Percentiles rank a stretch among this genome's conserved stretches.
Conservation (phyloP, 2,113 vertebrate genomes). For the Trichomycterus rosablanca region DNA sequence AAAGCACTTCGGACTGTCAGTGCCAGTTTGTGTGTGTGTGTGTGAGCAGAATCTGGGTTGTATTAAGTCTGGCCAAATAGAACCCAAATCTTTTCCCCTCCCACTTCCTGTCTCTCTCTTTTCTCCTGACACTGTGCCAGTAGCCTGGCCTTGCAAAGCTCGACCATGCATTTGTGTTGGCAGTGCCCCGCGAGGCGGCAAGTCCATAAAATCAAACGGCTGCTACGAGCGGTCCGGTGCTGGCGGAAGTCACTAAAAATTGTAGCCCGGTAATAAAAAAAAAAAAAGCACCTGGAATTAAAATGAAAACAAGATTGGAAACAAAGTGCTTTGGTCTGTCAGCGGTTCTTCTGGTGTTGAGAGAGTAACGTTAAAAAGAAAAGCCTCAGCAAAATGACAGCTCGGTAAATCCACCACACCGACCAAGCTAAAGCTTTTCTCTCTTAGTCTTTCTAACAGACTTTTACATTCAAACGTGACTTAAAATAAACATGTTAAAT, state of each 20-base stretch:
- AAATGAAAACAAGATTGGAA: conserved; percentile 44
- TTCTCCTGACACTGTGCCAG: conserved; percentile 35
- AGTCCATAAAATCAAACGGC: conserved; percentile 40
- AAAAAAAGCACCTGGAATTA: conserved; percentile 56
- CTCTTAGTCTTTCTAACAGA: too few species aligned
- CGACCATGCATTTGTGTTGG: conserved; percentile 37
- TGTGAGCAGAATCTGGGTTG: conserved; percentile 36
- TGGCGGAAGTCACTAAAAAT: conserved; percentile 31
- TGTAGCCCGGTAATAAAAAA: conserved; percentile 45
- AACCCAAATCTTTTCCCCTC: conserved; percentile 16
- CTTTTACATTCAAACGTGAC: too few species aligned
- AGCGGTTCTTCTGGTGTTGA: conserved; percentile 51
- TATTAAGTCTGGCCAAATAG: conserved; percentile 41
- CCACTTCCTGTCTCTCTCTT: conserved; percentile 12
- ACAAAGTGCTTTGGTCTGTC: conserved; percentile 52
- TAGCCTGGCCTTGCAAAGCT: conserved; percentile 42
- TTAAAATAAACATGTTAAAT: too few species aligned
- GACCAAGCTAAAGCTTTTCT: conserved; percentile 12
- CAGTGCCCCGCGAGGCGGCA: conserved; percentile 43
- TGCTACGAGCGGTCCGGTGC: conserved; percentile 21
- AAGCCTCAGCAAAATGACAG: conserved; percentile 28
- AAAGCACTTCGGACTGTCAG: conserved; percentile 3
- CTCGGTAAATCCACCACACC: conserved; percentile 48
- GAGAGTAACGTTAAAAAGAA: conserved; percentile 49
- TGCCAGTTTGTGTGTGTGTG: conserved; percentile 1